Evolutionary conservation across 2,113 vertebrate genomes (phyloP), one percentile per base, ranked within the genome.

Genomic region (Ondatra zibethicus): DNA sequence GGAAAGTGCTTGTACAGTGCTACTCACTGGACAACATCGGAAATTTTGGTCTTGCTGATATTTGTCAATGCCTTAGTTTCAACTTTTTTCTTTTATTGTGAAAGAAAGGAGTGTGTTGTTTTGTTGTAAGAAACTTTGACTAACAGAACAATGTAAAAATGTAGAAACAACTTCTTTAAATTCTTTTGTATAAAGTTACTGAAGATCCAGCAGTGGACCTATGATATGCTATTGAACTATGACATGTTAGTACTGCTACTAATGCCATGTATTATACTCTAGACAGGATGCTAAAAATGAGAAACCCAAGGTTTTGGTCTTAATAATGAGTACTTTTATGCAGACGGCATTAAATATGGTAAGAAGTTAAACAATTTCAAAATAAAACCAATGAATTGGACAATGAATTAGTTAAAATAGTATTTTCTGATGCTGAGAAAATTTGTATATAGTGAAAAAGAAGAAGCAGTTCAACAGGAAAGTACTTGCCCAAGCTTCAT

Each of bases 361-460:
- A 78, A 72, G 10, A 89, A 70, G 39, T 95, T 92, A 89, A 94
- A 42, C 61, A 61, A 95, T 84, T 75, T 93, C 1, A 78, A 94
- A 88, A 65, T 90, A 87, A 92, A 75, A 80, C 33, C 21, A 58
- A 6, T 88, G 70, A 80, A 29, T 72, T 87, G 31, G 25, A 94
- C 5, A 61, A 92, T 52, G 27, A 77, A 87, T 39, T 82, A 93
- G 33, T 96, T 91, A 75, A 88, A 92, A 82, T n/a, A 90, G 21
- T 95, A 7, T 84, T 95, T 96, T 92, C 39, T 92, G 80, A 86
- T n/a, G 76, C 76, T 86, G 65, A 90, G 68, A 68, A 96, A 76
- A 88, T 89, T 47, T 68, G 65, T 5, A 86, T 3, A 61, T 31
- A 65, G 17, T 92, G 47, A 73, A 95, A 55, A 89, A 47, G 4